phyloP scores from a whole-genome alignment of 2,888 invertebrate genomes.

The Vandiemenella viatica region DNA sequence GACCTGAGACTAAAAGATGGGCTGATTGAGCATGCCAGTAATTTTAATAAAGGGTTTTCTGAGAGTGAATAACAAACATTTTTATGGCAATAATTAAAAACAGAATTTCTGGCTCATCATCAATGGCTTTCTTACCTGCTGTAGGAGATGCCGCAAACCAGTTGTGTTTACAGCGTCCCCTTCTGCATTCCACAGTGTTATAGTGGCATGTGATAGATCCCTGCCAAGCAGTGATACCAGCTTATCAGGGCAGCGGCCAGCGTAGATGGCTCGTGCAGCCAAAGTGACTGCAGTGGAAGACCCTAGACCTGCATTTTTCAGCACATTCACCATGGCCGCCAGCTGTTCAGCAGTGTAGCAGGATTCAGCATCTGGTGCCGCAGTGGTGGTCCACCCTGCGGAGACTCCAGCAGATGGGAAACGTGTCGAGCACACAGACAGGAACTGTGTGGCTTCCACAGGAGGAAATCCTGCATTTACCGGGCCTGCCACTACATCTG shows the following conservation, averaged over 20 bases:
- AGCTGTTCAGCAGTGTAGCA: slow-evolving; percentile 47
- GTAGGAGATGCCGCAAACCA: no score
- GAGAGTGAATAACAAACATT: no score
- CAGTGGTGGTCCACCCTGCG: slow-evolving; percentile 72
- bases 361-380: slow-evolving; percentile 31
- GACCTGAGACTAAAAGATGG: no score
- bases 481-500: slow-evolving; percentile 70
- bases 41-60: no score
- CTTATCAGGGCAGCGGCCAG: slow-evolving; percentile 45
- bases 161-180: slow-evolving; percentile 51
- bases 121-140: no score
- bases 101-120: no score
- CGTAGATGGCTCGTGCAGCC: slow-evolving; percentile 56
- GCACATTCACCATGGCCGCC: slow-evolving; percentile 39
- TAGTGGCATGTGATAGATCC: slow-evolving; percentile 38
- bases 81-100: no score
- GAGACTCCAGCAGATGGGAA: slow-evolving; percentile 55
- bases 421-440: slow-evolving; percentile 36
- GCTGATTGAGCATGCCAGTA: no score
- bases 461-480: slow-evolving; percentile 35
- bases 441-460: slow-evolving; percentile 48
- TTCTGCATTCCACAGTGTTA: slow-evolving; percentile 66
- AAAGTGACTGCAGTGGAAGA: slow-evolving; percentile 51
- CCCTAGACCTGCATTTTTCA: neutral
- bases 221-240: slow-evolving; percentile 36